phyloP scores from a whole-genome alignment of 2,113 vertebrate species.

The Rhinopomastus cyanomelas region DNA sequence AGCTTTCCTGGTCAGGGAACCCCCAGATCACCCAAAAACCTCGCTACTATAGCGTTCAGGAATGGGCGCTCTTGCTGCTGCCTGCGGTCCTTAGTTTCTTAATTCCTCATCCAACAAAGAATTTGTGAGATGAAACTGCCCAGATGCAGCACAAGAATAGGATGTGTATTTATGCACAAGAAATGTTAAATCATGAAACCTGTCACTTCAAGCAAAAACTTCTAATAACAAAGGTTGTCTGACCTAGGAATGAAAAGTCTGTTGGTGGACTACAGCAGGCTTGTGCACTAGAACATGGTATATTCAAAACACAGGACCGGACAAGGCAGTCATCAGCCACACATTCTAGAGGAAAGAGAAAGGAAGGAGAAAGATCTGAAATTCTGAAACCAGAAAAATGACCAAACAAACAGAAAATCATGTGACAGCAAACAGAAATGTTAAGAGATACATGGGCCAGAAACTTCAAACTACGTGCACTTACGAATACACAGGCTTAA shows the following conservation, averaged over 20 bases:
- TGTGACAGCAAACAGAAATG: background rate
- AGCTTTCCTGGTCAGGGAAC: too few species aligned
- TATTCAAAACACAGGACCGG: background rate
- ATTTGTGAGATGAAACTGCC: background rate
- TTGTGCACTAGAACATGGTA: fast-evolving
- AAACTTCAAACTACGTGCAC: background rate
- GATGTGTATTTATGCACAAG: background rate
- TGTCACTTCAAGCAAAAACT: background rate
- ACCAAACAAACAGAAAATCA: background rate
- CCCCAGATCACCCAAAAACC: too few species aligned
- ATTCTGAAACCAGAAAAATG: background rate
- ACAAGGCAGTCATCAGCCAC: background rate
- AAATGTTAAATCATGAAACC: background rate
- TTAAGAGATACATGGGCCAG: background rate
- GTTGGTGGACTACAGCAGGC: background rate
- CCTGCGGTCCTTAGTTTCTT: too few species aligned
- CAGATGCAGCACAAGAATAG: background rate
- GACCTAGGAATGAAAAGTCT: background rate
- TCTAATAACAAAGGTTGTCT: background rate
- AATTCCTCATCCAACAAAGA: background rate
- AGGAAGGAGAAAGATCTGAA: background rate
- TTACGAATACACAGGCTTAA: background rate
- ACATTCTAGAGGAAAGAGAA: background rate
- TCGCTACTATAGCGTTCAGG: too few species aligned
- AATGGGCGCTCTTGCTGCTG: too few species aligned